Evolutionary conservation across 2,113 vertebrate genomes (phyloP).

Genomic region (Thymallus thymallus): DNA sequence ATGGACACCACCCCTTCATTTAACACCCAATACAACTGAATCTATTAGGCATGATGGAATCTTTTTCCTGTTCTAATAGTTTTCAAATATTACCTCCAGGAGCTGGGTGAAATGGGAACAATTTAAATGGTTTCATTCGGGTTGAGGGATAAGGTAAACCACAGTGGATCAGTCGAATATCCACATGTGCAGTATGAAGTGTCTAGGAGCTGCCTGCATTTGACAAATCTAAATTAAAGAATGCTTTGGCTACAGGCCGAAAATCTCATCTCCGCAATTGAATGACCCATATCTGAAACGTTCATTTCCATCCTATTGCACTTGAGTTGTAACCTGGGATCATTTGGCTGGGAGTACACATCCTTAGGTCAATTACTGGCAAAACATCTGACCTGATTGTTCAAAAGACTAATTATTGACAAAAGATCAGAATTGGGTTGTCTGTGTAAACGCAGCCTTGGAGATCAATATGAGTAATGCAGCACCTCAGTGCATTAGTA

Average conservation of each 20-base stretch:
- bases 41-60: slow-evolving; percentile 33
- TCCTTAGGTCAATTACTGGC: too few relatives aligned
- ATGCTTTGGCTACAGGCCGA: background rate
- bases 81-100: slow-evolving; percentile 27
- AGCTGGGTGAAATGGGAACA: background rate
- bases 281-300: background rate
- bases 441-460: too few relatives aligned
- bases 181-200: background rate
- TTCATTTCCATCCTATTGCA: background rate
- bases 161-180: background rate
- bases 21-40: slow-evolving; percentile 14
- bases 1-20: slow-evolving; percentile 31
- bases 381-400: too few relatives aligned
- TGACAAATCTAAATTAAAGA: background rate
- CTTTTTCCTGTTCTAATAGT: slow-evolving; percentile 23
- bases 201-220: background rate
- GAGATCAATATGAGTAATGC: background rate
- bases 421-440: too few relatives aligned
- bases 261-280: background rate
- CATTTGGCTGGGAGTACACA: too few relatives aligned
- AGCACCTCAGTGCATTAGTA: background rate
- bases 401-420: too few relatives aligned
- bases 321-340: background rate
- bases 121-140: background rate
- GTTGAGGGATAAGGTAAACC: background rate